phyloP scores from a whole-genome alignment of 2,797 vertebrate genomes.

The Pseudochaenichthys georgianus region DNA sequence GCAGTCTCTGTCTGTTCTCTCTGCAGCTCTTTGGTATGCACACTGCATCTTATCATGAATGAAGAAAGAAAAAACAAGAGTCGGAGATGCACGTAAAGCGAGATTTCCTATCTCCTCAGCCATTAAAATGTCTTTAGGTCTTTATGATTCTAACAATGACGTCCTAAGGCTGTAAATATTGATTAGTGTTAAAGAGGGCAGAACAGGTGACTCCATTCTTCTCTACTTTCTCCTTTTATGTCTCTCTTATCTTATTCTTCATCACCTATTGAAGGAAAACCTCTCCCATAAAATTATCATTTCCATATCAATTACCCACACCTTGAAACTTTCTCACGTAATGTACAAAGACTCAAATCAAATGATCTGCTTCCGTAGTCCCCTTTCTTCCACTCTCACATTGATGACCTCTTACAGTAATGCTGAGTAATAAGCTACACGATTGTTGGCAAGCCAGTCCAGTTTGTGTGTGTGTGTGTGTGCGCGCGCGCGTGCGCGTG shows the following conservation, averaged over 20 bases:
- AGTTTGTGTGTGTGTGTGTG: not conserved
- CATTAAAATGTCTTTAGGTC: not conserved
- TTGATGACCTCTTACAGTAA: slow-evolving; percentile 38
- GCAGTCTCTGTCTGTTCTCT: slow-evolving; percentile 3
- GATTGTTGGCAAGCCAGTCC: slow-evolving; percentile 5
- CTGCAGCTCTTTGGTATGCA: slow-evolving; percentile 36
- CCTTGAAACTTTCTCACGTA: too few relatives aligned
- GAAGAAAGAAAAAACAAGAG: not conserved
- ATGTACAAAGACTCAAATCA: too few relatives aligned
- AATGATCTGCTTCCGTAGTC: not conserved
- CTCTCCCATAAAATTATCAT: too few relatives aligned
- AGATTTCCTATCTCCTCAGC: not conserved
- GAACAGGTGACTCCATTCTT: not conserved
- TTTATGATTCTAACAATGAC: not conserved
- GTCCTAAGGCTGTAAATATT: slow-evolving; percentile 23
- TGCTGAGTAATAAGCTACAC: slow-evolving; percentile 22
- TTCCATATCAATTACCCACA: too few relatives aligned
- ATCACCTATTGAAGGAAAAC: not conserved
- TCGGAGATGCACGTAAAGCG: not conserved
- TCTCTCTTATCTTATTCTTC: not conserved
- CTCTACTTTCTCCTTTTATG: not conserved
- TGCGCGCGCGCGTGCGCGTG: slow-evolving; percentile 8
- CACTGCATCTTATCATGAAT: slow-evolving; percentile 6
- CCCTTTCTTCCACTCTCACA: slow-evolving; percentile 8
- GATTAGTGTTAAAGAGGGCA: not conserved